Base-by-base conservation (phyloP, 92 coral and sea anemone species). In the Porites divaricata region DNA sequence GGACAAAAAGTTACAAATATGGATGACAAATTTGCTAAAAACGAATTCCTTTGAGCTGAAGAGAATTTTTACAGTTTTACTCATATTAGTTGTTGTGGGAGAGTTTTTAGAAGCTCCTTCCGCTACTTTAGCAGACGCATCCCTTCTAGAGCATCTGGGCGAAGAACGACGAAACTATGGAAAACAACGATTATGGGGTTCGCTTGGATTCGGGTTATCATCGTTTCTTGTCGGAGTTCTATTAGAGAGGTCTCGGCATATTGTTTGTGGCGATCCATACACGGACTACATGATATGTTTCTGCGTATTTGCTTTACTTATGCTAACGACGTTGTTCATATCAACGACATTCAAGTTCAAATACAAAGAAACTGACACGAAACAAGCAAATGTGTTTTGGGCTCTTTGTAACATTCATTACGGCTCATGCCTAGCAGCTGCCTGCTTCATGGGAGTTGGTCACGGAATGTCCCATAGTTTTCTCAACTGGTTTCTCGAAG, bases 121-220 rank as follows among this genome's bases (percentile, higher is more conserved):
- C 2, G 89, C 93, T 8, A 95, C 99, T 5, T 67, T 97, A 51
- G 96, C 99, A 8, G 99, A 97, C 79, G 99, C 99, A 41, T 95
- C 99, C 21, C 91, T 97, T 12, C 93, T 95, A 15, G 98, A 97
- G 63, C 90, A 84, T 72, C 99, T 97, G 71, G 99, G 99, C 56
- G 99, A 97, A 81, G 94, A 93, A 51, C 87, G 99, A 83, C 92
- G 95, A 59, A 90, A 85, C 68, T 97, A 97, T 83, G 99, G 99
- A 78, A 95, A 91, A 64, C 99, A 97, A 83, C 95, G 99, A 82
- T 72, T 97, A 58, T 97, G 98, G 95, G 99, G 99, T n/a, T 97
- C 99, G 84, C 85, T 97, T 11, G 99, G 99, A n/a, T 93, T 95
- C 93, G 99, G 99, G 22, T 79, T 95, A 17, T 95, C 87, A 72